Base-by-base conservation (phyloP, 1,140 invertebrate species). In the Leptinotarsa undecemlineata region DNA sequence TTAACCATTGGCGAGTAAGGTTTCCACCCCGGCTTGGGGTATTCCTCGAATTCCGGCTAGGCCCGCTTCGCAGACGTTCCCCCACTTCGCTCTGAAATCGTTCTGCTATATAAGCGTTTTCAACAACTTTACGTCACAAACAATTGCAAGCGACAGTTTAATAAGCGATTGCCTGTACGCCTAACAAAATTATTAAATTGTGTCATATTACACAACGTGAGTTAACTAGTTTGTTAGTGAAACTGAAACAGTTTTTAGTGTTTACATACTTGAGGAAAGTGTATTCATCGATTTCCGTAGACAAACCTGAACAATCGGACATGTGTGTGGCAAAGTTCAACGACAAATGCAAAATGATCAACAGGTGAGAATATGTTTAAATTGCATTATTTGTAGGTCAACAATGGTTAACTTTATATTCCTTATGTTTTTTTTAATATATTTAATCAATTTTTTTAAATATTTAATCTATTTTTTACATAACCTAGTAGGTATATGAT, bases 311-410 rank as follows among this genome's bases (percentile, higher is more conserved):
- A 14, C 17, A 42, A 19, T 51, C 13, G 21, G 57, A 74, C 33
- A 83, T 83, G 82, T 83, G 81, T 61, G 75, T 83, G 14, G 75
- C 76, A 17, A 83, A 80, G 68, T 67, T 75, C 47, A 71, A 78
- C 74, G 73, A 76, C 19, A 81, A 81, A 66, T 80, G 79, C 75
- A 82, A 81, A 80, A 82, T 80, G 80, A 78, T 82, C 73, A 81
- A 82, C 79, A 82, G 81, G 81, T 82, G 74, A 73, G 77, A 26
- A 33, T 66, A 6, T 15, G 51, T 42, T 42, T 42, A 42, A 42
- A 42, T 42, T 42, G 33, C 33, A 42, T 42, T 42, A 42, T 42
- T 42, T 42, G 6, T 33, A 33, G 33, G 8, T 33, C 26, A 33
- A 4, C 6, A 33, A 33, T 33, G 6, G 33, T 42, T 2, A 2